A percentile compares a stretch with the other conserved stretches of the same genome.
Conservation (phyloP, 2,888 invertebrate genomes). For the Ctena decussata region DNA sequence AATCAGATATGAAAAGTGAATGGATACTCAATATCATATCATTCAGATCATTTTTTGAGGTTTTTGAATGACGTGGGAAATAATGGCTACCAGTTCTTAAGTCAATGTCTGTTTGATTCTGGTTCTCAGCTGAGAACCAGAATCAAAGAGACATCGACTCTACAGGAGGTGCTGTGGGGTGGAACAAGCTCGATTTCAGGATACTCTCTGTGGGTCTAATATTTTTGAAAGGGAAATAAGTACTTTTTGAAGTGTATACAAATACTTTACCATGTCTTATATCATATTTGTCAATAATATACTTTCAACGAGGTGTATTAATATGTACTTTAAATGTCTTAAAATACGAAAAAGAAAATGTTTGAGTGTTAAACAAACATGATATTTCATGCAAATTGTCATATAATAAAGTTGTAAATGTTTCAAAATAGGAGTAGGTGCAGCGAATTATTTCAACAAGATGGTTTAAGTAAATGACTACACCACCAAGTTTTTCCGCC, state of each 20-base stretch:
- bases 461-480: too few relatives aligned
- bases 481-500: too few relatives aligned
- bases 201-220: neutral
- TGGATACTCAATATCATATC: neutral
- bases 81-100: neutral
- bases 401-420: too few relatives aligned
- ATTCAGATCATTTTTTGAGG: neutral
- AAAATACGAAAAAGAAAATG: neutral
- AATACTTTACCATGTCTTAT: neutral
- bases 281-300: neutral
- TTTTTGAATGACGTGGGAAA: neutral
- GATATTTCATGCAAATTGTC: too few relatives aligned
- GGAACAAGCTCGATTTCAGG: neutral
- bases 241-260: neutral
- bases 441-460: too few relatives aligned
- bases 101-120: too few relatives aligned
- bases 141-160: too few relatives aligned
- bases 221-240: neutral
- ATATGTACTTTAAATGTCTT: neutral
- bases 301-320: neutral
- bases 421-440: too few relatives aligned
- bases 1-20: constrained; percentile 13
- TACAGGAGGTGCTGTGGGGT: too few relatives aligned
- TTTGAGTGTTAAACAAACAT: neutral
- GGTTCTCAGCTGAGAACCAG: too few relatives aligned